Base-by-base conservation (phyloP, 2,797 vertebrate species). In the Lophotriccus pileatus region DNA sequence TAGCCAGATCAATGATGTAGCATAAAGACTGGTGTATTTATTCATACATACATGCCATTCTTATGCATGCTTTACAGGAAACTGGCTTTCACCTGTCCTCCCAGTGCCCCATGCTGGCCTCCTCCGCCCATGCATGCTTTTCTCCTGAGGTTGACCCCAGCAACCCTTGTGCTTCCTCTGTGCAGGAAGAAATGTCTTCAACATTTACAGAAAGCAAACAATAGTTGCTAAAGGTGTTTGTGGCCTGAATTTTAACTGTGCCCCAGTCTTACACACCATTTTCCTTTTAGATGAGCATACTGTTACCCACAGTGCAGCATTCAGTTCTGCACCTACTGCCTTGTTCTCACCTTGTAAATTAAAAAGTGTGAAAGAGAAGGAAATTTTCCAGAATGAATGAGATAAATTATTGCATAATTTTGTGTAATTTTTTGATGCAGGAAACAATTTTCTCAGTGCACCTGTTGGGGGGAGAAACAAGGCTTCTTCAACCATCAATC, bases 401-500 rank as follows among this genome's bases (percentile, higher is more conserved):
- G 84, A 89, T 62, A 87, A 96, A 96, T 93, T 92, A 93, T 98
- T 96, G 96, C 94, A 86, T 97, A 97, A 97, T 97, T 53, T 81
- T 93, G 82, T 82, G 91, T 96, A 94, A 95, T 96, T 95, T 92
- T 39, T 93, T 94, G 90, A 94, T 96, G 94, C 94, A 98, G 97
- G 97, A 98, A 97, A 98, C 96, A 96, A 94, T 97, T 97, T 97
- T 97, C 97, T 82, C 91, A 86, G 91, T 39, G 90, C 98, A 98
- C 98, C 98, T 98, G 97, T 85, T 95, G 91, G 12, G 41, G 56
- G 46, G 68, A 67, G 97, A 97, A 97, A 97, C 94, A 93, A 92
- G 95, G 96, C 97, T 97, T 97, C 98, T 98, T 96, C 96, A 95
- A 96, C 98, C 98, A 97, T 98, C 98, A 98, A 97, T 98, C 98